phyloP scores from a whole-genome alignment of 2,113 vertebrate genomes.

The Sclerurus mexicanus region DNA sequence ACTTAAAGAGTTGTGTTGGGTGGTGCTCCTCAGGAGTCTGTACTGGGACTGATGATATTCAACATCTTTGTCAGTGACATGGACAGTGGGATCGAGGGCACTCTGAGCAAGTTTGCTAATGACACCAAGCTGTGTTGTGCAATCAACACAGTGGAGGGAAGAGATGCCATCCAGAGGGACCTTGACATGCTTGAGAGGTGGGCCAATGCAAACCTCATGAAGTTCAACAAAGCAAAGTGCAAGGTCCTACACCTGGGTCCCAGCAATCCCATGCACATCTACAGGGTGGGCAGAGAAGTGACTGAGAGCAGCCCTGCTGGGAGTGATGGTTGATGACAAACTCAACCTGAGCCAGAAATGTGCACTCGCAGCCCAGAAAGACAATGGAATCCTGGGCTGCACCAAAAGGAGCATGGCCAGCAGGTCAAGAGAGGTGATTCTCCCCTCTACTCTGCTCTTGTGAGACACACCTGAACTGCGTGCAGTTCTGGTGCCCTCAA shows the following conservation, averaged over 20 bases:
- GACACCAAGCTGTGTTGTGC: not conserved
- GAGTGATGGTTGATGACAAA: not conserved
- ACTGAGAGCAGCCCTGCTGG: not conserved
- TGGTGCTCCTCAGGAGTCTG: not conserved
- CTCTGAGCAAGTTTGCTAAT: not conserved
- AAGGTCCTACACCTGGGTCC: too few species aligned
- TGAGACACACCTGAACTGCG: not conserved
- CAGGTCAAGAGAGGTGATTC: not conserved
- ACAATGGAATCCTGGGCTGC: not conserved
- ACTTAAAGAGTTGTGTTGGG: not conserved
- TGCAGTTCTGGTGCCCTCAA: not conserved
- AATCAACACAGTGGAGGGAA: accelerated
- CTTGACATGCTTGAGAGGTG: not conserved
- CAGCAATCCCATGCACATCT: not conserved
- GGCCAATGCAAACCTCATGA: not conserved
- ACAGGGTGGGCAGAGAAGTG: not conserved
- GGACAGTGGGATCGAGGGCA: not conserved
- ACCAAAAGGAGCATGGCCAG: accelerated
- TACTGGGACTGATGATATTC: accelerated
- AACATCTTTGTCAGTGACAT: not conserved
- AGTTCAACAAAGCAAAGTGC: not conserved
- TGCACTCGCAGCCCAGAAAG: not conserved
- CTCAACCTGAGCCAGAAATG: too few species aligned
- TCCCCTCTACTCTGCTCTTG: not conserved
- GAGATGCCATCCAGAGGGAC: not conserved